Percentiles rank a stretch among this genome's conserved stretches.
Evolutionary conservation across 2,113 vertebrate genomes (phyloP).

Genomic region (Grus americana): DNA sequence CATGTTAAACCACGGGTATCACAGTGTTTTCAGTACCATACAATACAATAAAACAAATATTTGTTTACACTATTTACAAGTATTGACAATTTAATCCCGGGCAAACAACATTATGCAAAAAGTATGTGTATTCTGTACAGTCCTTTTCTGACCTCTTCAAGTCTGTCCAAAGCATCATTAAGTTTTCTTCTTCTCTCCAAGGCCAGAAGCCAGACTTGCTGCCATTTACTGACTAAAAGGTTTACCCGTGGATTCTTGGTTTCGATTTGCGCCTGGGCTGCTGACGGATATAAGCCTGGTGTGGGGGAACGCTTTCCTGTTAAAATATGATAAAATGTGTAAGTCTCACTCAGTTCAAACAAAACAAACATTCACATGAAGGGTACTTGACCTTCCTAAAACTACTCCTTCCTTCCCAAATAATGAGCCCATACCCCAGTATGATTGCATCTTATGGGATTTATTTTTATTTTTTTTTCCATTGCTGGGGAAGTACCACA

Average conservation of each 20-base stretch:
- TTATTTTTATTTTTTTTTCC: not conserved
- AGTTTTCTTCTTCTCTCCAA: constrained; percentile 93
- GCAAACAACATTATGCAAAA: not conserved
- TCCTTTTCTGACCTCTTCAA: constrained; percentile 88
- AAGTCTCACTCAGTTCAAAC: not conserved
- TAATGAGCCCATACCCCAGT: not conserved
- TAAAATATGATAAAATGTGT: not conserved
- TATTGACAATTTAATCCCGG: not conserved
- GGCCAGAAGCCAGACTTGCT: constrained; percentile 98
- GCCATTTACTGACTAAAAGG: constrained; percentile 96
- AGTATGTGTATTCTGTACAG: not conserved
- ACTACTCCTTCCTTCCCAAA: not conserved
- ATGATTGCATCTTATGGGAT: not conserved
- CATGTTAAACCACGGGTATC: not conserved
- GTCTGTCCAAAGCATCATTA: constrained; percentile 93
- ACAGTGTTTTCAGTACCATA: not conserved
- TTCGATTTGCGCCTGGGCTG: constrained; percentile 88
- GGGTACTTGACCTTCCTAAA: not conserved
- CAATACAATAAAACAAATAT: not conserved
- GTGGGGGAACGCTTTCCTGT: constrained; percentile 93
- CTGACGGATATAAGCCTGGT: constrained; percentile 86
- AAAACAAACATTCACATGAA: not conserved
- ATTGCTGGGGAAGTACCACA: not conserved
- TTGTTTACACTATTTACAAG: not conserved
- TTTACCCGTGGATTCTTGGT: constrained; percentile 95